Base-by-base conservation (phyloP, 2,888 invertebrate genomes). In the Archips crataeganus region DNA sequence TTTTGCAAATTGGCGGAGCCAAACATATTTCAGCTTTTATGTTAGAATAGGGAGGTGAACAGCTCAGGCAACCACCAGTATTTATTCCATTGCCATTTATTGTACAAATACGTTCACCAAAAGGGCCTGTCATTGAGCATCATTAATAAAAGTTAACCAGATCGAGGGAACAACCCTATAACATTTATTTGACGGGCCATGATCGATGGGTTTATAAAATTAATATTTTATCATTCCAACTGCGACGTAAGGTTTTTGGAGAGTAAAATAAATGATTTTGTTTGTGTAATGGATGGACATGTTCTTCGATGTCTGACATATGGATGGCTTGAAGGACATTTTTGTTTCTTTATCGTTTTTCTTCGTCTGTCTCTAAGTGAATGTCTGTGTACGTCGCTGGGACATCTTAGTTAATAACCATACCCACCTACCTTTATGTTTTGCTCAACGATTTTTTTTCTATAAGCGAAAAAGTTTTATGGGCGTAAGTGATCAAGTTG, bases 141-240 rank as follows among this genome's bases (percentile, higher is more conserved):
- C 73, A 69, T 73, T 73, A 73, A 73, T 73, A 73, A 73, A 73
- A 73, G 73, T 73, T 69, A 69, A 64, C 45, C 73, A 63, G 63
- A 73, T 73, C 72, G 62, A 51, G 65, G 68, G 59, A 63, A 63
- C 73, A 73, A 73, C 73, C 73, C 73, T 69, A 64, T 69, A 73
- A 69, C 73, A 73, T 73, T 69, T 73, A 73, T 73, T 73, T 69
- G 73, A 73, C 73, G 42, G 57, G 59, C 57, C 64, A 64, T 73
- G 73, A 73, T 73, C 68, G 73, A 69, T 59, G 62, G 59, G 57
- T 68, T 51, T 65, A 36, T 65, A 51, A 51, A 69, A 57, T 73
- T 69, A 69, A 73, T 73, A 69, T 73, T 69, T 64, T 64, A 73
- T 73, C 68, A 47, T 64, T 57, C 15, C 49, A n/a, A 42, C 59